Base-by-base conservation (phyloP, 92 coral and sea anemone genomes). In the Heteractis magnifica region DNA sequence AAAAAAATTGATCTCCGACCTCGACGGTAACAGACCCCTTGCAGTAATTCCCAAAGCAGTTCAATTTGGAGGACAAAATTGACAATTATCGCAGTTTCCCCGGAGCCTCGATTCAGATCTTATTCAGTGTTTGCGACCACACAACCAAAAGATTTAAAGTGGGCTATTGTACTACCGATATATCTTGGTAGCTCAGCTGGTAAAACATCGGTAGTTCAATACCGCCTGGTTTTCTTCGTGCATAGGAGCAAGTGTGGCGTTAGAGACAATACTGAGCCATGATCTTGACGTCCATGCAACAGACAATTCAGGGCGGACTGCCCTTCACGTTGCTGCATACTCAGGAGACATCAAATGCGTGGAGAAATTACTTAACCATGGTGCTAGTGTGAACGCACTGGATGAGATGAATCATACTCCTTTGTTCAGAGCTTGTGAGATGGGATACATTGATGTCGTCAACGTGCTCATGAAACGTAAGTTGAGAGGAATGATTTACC, bases 381-480 rank as follows among this genome's bases (percentile, higher is more conserved):
- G 91, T 34, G 96, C 98, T 52, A 90, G 91, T 72, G 94, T 91
- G 65, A 86, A 88, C 60, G 96, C 94, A 0, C 85, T 90, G 41
- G 99, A 96, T 74, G 78, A 78, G 70, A 88, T 91, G 21, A 88
- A 94, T 77, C 98, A 96, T 62, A 94, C 99, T 44, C 97, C 99
- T 34, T 76, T 96, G 60, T 94, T 85, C 82, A 91, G 97, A 84
- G 98, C 99, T 53, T 96, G 99, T 76, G 97, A 94, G 85, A 93
- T 87, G 90, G 99, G 99, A 58, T 94, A 94, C 87, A 81, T 90
- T 20, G 92, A 89, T 53, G 94, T 96, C 51, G 95, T 92, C 23
- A 75, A 83, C 51, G 81, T 84, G 12, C 84, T 96, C 81, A 87
- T 94, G 80, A 79, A 65, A 51, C 80, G 94, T 92, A 82, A 89